Evolutionary conservation across 2,113 vertebrate species (phyloP), one percentile per base, ranked within the genome.

Genomic region (Heterotis niloticus): DNA sequence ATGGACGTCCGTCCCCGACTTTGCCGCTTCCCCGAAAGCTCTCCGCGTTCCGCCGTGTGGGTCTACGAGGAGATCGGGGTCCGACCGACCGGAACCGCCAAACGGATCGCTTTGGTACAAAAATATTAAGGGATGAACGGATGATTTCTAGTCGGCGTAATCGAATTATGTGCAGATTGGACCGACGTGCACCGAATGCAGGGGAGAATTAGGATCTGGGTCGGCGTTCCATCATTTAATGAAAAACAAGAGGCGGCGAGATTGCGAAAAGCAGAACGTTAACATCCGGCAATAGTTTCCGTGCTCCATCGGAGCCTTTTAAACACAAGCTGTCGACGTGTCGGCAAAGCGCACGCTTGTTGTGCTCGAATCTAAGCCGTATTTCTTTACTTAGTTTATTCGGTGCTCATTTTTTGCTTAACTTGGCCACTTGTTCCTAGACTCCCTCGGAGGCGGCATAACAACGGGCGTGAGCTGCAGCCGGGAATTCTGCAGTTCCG

Each of bases 51-150:
- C 57, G 34, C 34, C 78, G 10, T 78, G 24, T 52, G 71, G 23
- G 24, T 52, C 29, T 54, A n/a, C 70, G 54, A 56, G 44, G 60
- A 69, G 77, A 59, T 71, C 65, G 75, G 57, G 62, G 64, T 78
- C 72, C 72, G 87, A 83, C 88, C 82, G 75, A 17, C 54, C 78
- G 23, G 85, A 89, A 84, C 84, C 78, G 51, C 86, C 74, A 72
- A 86, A 81, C 80, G 81, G 82, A 82, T 83, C 59, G 64, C 75
- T 80, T 85, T 83, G 81, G 77, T 77, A 23, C 69, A 78, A 64
- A 77, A 82, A 56, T 85, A 76, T 84, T 86, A 76, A 80, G 73
- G 72, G 82, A 72, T 59, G 77, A 78, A 79, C 88, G 71, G 62
- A 20, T 52, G n/a, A 29, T 86, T 85, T 81, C 64, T 56, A 78